Evolutionary conservation across 2,888 invertebrate genomes (phyloP), one percentile per base, ranked within the genome.

Genomic region (Melanotus villosus): DNA sequence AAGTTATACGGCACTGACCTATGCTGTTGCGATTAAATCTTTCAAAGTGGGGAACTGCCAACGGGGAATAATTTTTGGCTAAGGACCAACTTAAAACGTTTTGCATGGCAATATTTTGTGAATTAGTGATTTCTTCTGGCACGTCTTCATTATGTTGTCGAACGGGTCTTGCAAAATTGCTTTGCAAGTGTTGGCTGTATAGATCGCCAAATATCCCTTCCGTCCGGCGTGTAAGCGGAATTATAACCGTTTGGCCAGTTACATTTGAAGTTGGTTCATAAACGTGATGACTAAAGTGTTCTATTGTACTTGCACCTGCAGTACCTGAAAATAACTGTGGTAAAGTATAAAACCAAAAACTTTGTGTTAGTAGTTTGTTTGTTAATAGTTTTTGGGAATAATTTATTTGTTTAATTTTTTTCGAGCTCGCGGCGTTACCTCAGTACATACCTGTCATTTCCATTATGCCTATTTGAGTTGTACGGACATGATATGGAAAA

Each of bases 401-500:
- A n/a, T n/a, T n/a, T n/a, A n/a, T n/a, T n/a, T n/a, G n/a, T n/a
- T n/a, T n/a, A n/a, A n/a, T n/a, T n/a, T n/a, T n/a, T n/a, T n/a
- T n/a, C n/a, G n/a, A n/a, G n/a, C n/a, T n/a, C n/a, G n/a, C n/a
- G n/a, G n/a, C n/a, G n/a, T n/a, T n/a, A n/a, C n/a, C n/a, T n/a
- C n/a, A n/a, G n/a, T n/a, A n/a, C n/a, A n/a, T 59, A 73, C 78
- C 82, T 16, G 82, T 81, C 65, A 88, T 85, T 82, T 91, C 90
- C 90, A 91, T 90, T 0, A 90, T 87, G 0, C 91, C 91, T 23
- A 92, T 91, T 85, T 96, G 95, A 0, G 93, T 92, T 0, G 96
- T 96, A 59, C 95, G 86, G 23, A 96, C 95, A 81, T 97, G 96
- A 82, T 94, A 97, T 0, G 97, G 97, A 79, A 97, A 96, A 80